Conservation (phyloP, 2,113 vertebrate genomes). For the Ivindomyrus marchei region DNA sequence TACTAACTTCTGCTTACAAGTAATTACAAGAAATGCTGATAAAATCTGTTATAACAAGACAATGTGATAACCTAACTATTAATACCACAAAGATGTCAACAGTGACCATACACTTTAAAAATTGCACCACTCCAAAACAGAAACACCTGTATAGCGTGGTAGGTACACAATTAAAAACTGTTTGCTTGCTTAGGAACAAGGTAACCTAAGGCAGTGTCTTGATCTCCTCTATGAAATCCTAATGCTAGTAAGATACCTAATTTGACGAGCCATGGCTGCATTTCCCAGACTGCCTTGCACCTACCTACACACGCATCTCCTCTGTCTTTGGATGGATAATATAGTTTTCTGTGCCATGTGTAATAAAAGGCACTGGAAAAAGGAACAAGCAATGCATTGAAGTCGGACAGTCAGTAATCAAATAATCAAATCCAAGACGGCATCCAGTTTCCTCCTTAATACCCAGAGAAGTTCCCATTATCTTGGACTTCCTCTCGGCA, state of each 20-base stretch:
- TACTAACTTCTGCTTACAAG: background rate
- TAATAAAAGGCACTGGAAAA: background rate
- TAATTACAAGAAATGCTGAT: background rate
- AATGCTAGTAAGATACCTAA: background rate
- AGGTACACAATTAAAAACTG: background rate
- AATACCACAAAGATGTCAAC: background rate
- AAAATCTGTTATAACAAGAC: background rate
- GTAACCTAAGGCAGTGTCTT: background rate
- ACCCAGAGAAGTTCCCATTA: background rate
- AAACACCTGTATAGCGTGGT: background rate
- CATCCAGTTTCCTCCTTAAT: slow-evolving; percentile 14
- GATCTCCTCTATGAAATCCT: background rate
- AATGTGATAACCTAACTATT: background rate
- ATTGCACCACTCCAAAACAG: background rate
- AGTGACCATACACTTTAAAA: background rate
- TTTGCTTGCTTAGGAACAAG: background rate
- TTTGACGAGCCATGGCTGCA: background rate
- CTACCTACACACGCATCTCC: background rate
- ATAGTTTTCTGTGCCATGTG: background rate
- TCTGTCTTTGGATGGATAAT: background rate
- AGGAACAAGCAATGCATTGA: background rate
- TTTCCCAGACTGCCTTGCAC: background rate
- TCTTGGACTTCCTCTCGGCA: background rate
- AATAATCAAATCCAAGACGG: slow-evolving; percentile 10
- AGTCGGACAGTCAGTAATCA: background rate